Percentiles rank a stretch among this genome's conserved stretches.
These are phyloP conservation scores for Dryas iulia DNA, from an alignment of 1,140 invertebrate species.

Conservation along the genomic window DNA sequence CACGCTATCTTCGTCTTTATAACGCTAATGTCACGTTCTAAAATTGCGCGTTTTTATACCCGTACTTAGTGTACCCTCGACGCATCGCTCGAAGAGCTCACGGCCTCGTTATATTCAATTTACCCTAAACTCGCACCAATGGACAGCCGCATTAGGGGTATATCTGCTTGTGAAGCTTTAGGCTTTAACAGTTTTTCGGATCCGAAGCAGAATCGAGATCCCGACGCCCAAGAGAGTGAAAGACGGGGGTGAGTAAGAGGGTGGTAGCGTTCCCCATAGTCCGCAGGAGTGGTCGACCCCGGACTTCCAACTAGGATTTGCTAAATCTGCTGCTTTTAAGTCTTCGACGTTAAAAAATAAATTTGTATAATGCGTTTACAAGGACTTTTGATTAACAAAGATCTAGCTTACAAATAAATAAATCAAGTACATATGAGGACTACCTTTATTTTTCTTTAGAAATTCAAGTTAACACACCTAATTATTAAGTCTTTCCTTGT, in stretches of 20 bases:
- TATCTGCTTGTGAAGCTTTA: slow-evolving; percentile 32
- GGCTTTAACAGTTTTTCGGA: slow-evolving; percentile 56
- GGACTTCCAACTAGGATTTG: slow-evolving; percentile 71
- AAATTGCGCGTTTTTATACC: slow-evolving; percentile 41
- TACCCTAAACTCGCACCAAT: slow-evolving; percentile 52
- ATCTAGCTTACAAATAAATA: neutral
- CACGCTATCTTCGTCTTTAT: slow-evolving; percentile 52
- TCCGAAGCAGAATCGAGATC: slow-evolving; percentile 56
- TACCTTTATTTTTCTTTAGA: neutral
- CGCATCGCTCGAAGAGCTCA: slow-evolving; percentile 64
- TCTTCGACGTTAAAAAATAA: slow-evolving; percentile 48
- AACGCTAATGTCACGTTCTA: slow-evolving; percentile 34
- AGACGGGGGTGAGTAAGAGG: slow-evolving; percentile 66
- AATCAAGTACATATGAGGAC: neutral
- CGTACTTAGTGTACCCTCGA: slow-evolving; percentile 67
- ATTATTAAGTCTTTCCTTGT: slow-evolving; percentile 31
- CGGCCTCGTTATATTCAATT: slow-evolving; percentile 58
- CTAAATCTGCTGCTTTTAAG: slow-evolving; percentile 74
- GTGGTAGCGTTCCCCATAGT: slow-evolving; percentile 56
- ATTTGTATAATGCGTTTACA: neutral
- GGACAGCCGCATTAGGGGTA: slow-evolving; percentile 29
- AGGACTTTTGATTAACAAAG: neutral
- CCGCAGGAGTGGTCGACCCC: slow-evolving; percentile 72
- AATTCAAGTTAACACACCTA: slow-evolving; percentile 15
- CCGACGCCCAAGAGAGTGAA: slow-evolving; percentile 74